Evolutionary conservation across 2,888 invertebrate genomes (phyloP), one percentile per base, ranked within the genome.

Genomic region (Ophion ventricosus): DNA sequence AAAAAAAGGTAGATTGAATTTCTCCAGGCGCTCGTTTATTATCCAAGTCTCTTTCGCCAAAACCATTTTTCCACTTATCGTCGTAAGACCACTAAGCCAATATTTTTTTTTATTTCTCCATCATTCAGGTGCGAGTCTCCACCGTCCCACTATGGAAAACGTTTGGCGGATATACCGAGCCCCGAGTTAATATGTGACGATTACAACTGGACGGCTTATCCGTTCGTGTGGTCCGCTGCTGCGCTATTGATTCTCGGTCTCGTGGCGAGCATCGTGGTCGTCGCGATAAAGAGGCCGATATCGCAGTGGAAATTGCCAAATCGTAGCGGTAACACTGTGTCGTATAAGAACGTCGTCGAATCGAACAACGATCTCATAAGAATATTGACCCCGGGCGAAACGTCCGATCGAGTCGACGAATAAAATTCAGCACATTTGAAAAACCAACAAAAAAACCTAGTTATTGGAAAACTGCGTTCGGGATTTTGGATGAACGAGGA

Each of bases 41-140:
- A 17, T 17, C 1, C 49, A 17, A 14, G 3, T 49, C 17, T 49
- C 49, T 17, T 2, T 40, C 40, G 40, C 40, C 17, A 3, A 2
- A 49, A 17, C 49, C 17, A 49, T 35, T 8, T 35, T 35, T 35
- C 35, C 35, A 35, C 35, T 35, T 7, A 35, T 35, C 35, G 17
- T 49, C 49, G 49, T 1, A 23, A 5, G 7, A 23, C 2, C 11
- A 69, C 1, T 29, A n/a, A 63, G 14, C 14, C 2, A 17, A 20
- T 2, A 8, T 1, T 29, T 54, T 54, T 29, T 40, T 23, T 20
- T 26, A n/a, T n/a, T 64, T 23, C n/a, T 8, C 54, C 14, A 14
- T 23, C 0, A 54, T 23, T 29, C 8, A 95, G 95, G 88, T 95
- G 95, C 86, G 92, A 90, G 61, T 91, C 92, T 0, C 95, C 95